Evolutionary conservation across 2,888 invertebrate species (phyloP), one percentile per base, ranked within the genome.

Genomic region (Drosophila nigricruria): DNA sequence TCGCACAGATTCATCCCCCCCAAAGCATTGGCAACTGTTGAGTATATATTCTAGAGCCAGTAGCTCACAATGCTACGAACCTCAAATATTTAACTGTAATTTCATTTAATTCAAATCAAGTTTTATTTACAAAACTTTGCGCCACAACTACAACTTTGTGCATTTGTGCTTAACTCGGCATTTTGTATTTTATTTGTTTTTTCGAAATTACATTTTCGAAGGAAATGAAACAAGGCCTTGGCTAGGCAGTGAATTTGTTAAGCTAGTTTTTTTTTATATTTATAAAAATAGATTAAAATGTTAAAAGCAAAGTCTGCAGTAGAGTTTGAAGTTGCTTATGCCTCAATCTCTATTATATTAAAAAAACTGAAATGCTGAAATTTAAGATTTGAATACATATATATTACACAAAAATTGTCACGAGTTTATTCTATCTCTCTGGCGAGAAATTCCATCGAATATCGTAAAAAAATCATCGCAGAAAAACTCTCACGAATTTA

Each of bases 11-110:
- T 53, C 14, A 14, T 14, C 18, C 12, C 32, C 27, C 54, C 23
- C 23, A 23, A 5, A n/a, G 58, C 36, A 34, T 27, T 18, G 27
- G 47, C 40, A 30, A 56, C 42, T 42, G 42, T 20, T 30, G 38
- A 56, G 20, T 43, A 32, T 43, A 14, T 38, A 32, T 20, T 27
- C 47, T 12, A 10, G n/a, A 10, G 62, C 12, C 20, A 20, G 42
- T 12, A 8, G 42, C 63, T 63, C 20, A 14, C 34, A 50, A 20
- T 36, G 27, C 36, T 52, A 9, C 16, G 32, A 66, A 12, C 30
- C 65, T 27, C 36, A 40, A 49, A 64, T 49, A 49, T 40, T 40
- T 61, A 20, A 49, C 61, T 64, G 32, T 12, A 18, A 12, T 47
- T 64, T 18, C 16, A 20, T 45, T 45, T n/a, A 53, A 64, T 30